Evolutionary conservation across 2,113 vertebrate species (phyloP).

Genomic region (Chunga burmeisteri): DNA sequence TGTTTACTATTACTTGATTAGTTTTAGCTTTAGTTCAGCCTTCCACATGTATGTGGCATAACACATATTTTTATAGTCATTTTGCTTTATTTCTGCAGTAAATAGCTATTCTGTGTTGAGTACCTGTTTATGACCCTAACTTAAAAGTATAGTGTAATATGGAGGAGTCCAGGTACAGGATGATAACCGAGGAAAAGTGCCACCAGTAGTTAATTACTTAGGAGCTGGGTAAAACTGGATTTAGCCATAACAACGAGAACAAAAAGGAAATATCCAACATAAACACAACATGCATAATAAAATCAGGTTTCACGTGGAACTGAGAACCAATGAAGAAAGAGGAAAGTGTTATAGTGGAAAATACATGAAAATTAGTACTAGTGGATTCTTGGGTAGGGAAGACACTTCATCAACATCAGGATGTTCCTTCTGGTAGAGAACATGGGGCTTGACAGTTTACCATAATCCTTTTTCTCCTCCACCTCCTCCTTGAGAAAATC

Average conservation of each 20-base stretch:
- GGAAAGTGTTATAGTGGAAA: background rate
- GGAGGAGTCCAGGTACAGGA: background rate
- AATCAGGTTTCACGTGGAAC: fast-evolving
- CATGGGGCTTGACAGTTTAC: too few relatives aligned
- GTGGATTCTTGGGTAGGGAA: background rate
- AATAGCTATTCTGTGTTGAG: background rate
- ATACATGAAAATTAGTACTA: background rate
- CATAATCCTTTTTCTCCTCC: background rate
- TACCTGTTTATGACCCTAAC: background rate
- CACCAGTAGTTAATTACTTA: background rate
- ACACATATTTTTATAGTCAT: background rate
- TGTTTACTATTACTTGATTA: background rate
- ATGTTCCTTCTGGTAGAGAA: background rate
- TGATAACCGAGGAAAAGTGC: background rate
- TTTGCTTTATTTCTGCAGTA: background rate
- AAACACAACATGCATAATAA: background rate
- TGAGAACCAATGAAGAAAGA: background rate
- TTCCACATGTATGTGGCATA: background rate
- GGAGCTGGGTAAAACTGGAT: background rate
- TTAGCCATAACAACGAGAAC: background rate
- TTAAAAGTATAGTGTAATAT: background rate
- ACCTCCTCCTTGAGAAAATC: background rate
- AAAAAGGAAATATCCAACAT: background rate
- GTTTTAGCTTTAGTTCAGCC: background rate
- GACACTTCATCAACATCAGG: background rate